phyloP scores from a whole-genome alignment of 2,113 vertebrate species.

The Dasyurus viverrinus region DNA sequence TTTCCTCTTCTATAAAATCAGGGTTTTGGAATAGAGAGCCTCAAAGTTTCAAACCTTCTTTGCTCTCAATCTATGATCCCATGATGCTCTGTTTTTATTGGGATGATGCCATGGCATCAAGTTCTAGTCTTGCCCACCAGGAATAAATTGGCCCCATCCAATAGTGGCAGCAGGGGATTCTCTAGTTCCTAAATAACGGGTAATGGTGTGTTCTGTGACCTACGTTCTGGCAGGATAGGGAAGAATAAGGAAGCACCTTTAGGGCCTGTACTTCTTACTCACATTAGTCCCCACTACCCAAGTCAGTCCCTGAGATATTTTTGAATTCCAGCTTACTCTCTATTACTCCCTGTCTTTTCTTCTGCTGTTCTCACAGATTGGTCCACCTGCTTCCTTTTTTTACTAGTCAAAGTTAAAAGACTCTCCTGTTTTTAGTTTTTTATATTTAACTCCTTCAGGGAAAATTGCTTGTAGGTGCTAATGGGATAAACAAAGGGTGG shows the following conservation, averaged over 20 bases:
- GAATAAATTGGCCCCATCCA: neutral
- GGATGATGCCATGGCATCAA: neutral
- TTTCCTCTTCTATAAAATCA: neutral
- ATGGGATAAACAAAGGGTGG: neutral
- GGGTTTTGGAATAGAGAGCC: neutral
- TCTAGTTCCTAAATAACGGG: too few species aligned
- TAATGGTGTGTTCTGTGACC: too few species aligned
- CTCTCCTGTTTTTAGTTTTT: neutral
- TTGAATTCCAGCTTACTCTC: neutral
- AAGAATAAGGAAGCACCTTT: too few species aligned
- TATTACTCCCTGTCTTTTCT: neutral
- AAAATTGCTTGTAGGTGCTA: neutral
- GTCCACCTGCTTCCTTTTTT: neutral
- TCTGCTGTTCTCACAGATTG: slow-evolving; percentile 7
- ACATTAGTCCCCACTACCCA: too few species aligned
- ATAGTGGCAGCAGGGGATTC: too few species aligned
- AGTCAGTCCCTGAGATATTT: too few species aligned
- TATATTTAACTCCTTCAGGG: neutral
- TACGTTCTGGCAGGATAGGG: too few species aligned
- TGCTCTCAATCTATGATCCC: neutral
- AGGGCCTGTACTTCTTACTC: too few species aligned
- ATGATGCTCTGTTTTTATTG: neutral
- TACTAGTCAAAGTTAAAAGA: neutral
- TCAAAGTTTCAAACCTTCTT: neutral
- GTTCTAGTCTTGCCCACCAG: neutral